Percentiles rank a stretch among this genome's conserved stretches.
Conservation (phyloP, 2,113 vertebrate species). For the Crotalus helleri region DNA sequence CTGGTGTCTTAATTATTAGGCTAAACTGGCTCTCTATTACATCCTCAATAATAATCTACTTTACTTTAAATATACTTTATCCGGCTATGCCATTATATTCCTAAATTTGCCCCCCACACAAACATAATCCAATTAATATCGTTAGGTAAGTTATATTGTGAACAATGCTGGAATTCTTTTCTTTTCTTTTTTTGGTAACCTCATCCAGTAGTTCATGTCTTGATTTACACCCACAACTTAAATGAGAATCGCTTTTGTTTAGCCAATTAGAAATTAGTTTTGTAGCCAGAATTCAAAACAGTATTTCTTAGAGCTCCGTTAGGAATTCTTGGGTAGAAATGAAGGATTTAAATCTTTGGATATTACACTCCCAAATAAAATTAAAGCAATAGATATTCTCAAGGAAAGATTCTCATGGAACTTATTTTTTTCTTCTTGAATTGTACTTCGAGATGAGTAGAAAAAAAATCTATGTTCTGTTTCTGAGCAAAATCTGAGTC, state of each 20-base stretch:
- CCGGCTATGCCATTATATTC: neutral
- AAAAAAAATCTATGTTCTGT: constrained; percentile 34
- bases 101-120: neutral
- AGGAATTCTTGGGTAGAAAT: constrained; percentile 36
- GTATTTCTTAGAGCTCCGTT: constrained; percentile 26
- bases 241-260: neutral
- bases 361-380: constrained; percentile 11
- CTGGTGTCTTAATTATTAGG: too few species aligned
- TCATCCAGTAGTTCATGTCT: neutral
- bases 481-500: constrained; percentile 48
- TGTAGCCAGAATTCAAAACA: constrained; percentile 16
- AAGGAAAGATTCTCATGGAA: constrained; percentile 1
- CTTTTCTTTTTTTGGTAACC: neutral
- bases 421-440: constrained; percentile 26
- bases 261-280: constrained; percentile 48
- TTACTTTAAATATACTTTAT: too few species aligned
- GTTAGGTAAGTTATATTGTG: neutral
- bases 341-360: constrained; percentile 33
- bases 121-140: neutral
- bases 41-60: too few species aligned
- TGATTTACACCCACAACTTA: neutral
- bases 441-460: constrained; percentile 46
- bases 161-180: constrained; percentile 11
- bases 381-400: constrained; percentile 22
- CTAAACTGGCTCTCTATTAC: too few species aligned